Percentiles rank a stretch among this genome's conserved stretches.
These are phyloP conservation scores for Pyrgus malvae DNA, from an alignment of 2,888 invertebrate species.

Conservation along the genomic window DNA sequence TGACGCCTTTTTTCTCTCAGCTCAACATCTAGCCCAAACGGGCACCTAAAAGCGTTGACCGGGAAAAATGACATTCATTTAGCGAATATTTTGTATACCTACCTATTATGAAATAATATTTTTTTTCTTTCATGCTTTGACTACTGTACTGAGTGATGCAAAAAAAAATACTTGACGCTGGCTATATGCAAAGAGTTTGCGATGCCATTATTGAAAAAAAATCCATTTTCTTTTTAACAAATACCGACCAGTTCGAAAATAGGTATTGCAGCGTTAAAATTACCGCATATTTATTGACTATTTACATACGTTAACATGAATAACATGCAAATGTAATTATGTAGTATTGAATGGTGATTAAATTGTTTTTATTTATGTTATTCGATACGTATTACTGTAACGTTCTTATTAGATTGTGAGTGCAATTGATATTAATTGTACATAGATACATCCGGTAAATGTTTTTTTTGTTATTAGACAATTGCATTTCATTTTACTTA, in stretches of 20 bases:
- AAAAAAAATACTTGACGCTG: too few species aligned
- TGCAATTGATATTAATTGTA: not conserved
- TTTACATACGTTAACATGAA: constrained; percentile 9
- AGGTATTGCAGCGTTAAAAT: not conserved
- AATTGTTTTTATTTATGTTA: constrained; percentile 11
- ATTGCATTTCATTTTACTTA: too few species aligned
- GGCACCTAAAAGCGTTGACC: too few species aligned
- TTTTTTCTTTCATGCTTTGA: too few species aligned
- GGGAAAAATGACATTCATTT: too few species aligned
- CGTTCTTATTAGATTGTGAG: not conserved
- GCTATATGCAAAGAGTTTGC: not conserved
- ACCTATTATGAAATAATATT: too few species aligned
- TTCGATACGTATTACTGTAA: not conserved
- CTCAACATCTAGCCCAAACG: too few species aligned
- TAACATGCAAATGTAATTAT: constrained; percentile 17
- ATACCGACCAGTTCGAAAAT: constrained; percentile 3
- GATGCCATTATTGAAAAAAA: not conserved
- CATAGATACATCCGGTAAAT: too few species aligned
- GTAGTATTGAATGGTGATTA: constrained; percentile 8
- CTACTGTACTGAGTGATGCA: too few species aligned
- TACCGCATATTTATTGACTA: constrained; percentile 15
- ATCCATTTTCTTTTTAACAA: not conserved
- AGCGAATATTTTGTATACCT: too few species aligned
- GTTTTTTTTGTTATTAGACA: too few species aligned
- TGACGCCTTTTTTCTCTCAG: too few species aligned